These are phyloP conservation scores for Falco biarmicus DNA, from an alignment of 2,797 vertebrate species.

Conservation along the genomic window DNA sequence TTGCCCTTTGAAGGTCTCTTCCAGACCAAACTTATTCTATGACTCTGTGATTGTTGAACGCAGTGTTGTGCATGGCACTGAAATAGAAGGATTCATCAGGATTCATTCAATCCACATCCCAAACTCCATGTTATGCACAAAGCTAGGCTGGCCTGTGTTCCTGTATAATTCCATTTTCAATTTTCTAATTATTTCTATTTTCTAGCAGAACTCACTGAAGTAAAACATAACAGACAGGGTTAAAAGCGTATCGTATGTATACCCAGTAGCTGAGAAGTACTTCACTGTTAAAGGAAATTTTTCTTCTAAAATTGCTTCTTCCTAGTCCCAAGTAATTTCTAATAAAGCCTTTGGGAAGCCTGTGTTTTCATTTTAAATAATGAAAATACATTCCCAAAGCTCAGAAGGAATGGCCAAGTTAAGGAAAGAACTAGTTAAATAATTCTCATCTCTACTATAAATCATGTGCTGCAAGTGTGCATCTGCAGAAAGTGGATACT, in stretches of 20 bases:
- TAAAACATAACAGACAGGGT: background rate
- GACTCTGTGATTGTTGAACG: background rate
- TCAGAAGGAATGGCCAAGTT: background rate
- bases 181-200: background rate
- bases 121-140: background rate
- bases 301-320: background rate
- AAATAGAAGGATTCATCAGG: background rate
- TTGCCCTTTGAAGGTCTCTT: background rate
- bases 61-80: background rate
- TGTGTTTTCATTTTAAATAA: background rate
- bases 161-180: background rate
- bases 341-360: background rate
- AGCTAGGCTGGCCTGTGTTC: background rate
- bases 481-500: background rate
- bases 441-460: background rate
- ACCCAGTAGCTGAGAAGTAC: background rate
- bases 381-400: background rate
- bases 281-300: background rate
- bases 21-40: background rate
- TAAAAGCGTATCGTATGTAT: background rate
- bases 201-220: background rate
- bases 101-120: background rate
- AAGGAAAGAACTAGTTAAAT: background rate
- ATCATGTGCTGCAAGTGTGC: background rate
- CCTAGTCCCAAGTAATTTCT: background rate